phyloP scores from a whole-genome alignment of 2,888 invertebrate species.

The Xestia ashworthii region DNA sequence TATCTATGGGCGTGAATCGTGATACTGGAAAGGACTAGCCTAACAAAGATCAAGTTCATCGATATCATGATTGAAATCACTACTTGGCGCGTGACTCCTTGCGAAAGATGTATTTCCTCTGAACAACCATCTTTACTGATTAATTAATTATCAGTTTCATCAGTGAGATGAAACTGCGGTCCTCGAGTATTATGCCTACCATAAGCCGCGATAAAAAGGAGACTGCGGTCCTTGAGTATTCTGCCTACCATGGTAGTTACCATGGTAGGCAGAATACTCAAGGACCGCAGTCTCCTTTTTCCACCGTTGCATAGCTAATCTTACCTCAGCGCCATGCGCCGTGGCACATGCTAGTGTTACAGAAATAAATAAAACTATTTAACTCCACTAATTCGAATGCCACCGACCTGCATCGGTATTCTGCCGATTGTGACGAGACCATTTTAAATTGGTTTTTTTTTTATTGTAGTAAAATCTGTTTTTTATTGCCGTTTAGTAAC shows the following conservation, averaged over 20 bases:
- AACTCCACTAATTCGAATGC: constrained; percentile 58
- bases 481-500: constrained; percentile 47
- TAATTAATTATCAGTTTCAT: not conserved
- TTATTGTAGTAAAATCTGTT: constrained; percentile 44
- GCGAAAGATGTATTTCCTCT: not conserved
- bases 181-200: too few species aligned
- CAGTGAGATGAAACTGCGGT: constrained; percentile 18
- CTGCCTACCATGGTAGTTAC: too few species aligned
- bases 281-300: not conserved
- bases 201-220: too few species aligned
- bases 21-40: not conserved
- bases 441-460: constrained; percentile 17
- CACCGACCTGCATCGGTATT: constrained; percentile 53
- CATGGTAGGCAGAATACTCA: constrained; percentile 52
- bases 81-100: not conserved
- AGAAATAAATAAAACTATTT: constrained; percentile 70
- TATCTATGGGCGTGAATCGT: too few species aligned
- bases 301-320: not conserved
- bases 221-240: too few species aligned
- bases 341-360: constrained; percentile 74
- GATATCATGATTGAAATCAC: constrained; percentile 3
- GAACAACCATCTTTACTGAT: not conserved
- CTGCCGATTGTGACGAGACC: constrained; percentile 38
- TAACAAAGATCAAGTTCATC: not conserved
- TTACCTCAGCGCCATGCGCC: constrained; percentile 51